A percentile compares a stretch with the other conserved stretches of the same genome.
These are phyloP conservation scores for Tanaodytes sp. DNA, from an alignment of 2,888 invertebrate genomes.

Conservation along the genomic window DNA sequence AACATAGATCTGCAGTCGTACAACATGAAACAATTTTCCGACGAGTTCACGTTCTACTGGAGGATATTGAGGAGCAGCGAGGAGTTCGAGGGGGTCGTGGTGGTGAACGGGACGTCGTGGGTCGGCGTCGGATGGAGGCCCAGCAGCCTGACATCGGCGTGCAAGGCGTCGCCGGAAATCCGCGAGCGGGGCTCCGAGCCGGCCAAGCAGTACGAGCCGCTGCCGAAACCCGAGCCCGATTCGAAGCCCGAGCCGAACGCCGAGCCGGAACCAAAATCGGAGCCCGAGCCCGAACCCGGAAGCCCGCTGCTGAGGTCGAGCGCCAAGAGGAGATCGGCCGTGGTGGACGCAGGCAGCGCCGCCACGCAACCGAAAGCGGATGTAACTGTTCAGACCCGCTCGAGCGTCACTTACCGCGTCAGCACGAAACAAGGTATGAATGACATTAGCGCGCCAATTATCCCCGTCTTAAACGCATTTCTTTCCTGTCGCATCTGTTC, in stretches of 20 bases:
- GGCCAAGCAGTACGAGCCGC: conserved; percentile 66
- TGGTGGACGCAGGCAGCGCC: conserved; percentile 64
- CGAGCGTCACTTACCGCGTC: conserved; percentile 84
- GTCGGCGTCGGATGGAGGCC: conserved; percentile 94
- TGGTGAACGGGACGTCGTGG: conserved; percentile 89
- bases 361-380: conserved; percentile 72
- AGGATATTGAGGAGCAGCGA: conserved; percentile 84
- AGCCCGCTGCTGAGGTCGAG: conserved; percentile 64
- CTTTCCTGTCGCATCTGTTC: no score
- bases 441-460: no score
- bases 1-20: conserved; percentile 82
- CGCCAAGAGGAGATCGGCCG: conserved; percentile 69
- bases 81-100: conserved; percentile 91
- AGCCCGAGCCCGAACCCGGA: conserved; percentile 62
- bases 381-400: conserved; percentile 81
- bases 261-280: conserved; percentile 65
- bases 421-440: conserved; percentile 77
- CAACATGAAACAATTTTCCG: conserved; percentile 81
- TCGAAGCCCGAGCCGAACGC: conserved; percentile 70
- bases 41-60: conserved; percentile 88
- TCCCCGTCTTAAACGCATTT: no score
- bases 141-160: conserved; percentile 80
- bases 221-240: conserved; percentile 72
- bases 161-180: conserved; percentile 86
- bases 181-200: conserved; percentile 66